Evolutionary conservation across 2,113 vertebrate genomes (phyloP), one percentile per base, ranked within the genome.

Genomic region (Chloropsis cyanopogon): DNA sequence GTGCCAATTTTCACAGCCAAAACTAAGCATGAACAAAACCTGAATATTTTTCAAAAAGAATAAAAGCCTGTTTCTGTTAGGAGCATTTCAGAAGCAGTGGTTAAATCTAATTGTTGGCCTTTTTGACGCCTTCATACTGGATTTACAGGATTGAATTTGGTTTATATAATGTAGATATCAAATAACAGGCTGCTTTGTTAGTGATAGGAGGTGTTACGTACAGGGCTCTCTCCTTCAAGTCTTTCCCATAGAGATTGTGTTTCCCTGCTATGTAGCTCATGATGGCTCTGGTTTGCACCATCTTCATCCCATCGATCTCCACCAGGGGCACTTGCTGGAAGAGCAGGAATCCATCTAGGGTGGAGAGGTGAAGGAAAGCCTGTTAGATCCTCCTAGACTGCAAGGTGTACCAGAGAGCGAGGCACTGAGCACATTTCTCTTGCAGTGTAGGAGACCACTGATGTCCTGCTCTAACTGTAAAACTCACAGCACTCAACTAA

Each of bases 291-390:
- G 98, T 98, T 96, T 99, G 99, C 50, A 99, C 94, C 52, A 99
- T 95, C 86, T 99, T 98, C 98, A 99, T 98, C 59, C 98, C 98
- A 21, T 99, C 99, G 0, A 99, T 99, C 95, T 99, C 99, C 18
- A 99, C 98, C 98, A 99, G 26, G 3, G 99, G 99, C 56, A 99
- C 97, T 92, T 99, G 99, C 26, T 99, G 97, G 88, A 98, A 99
- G 96, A 99, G 94, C 94, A 99, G 97, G 8, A 17, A 76, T 92
- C 98, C 98, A 88, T 96, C 98, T 84, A 50, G 61, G 50, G 69
- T 56, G 42, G 76, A 86, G 42, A 95, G 8, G 52, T 71, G n/a
- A 90, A 49, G 28, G 25, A 77, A 87, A 94, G 28, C 26, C 54
- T 46, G 16, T 95, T 69, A 95, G 22, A n/a, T 91, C 42, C 35